These are phyloP conservation scores for Xerus inauris DNA, from an alignment of 2,113 vertebrate species.

Conservation along the genomic window DNA sequence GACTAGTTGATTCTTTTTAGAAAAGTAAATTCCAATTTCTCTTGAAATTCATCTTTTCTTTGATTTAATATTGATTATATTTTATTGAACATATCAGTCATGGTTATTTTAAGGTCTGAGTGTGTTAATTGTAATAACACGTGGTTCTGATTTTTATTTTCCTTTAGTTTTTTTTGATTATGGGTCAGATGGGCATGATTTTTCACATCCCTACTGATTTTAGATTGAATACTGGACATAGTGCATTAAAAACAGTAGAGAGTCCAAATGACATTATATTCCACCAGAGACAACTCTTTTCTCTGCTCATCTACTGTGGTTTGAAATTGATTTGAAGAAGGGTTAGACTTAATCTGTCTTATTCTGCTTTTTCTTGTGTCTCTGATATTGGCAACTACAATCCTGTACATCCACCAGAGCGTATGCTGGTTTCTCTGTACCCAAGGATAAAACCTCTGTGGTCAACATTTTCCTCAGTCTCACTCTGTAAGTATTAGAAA, in stretches of 20 bases:
- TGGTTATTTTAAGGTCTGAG: neutral
- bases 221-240: neutral
- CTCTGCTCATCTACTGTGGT: neutral
- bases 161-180: neutral
- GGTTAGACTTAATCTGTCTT: neutral
- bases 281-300: neutral
- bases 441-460: neutral
- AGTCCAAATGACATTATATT: neutral
- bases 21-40: neutral
- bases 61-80: neutral
- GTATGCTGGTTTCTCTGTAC: no score
- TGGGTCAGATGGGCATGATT: neutral
- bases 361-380: neutral
- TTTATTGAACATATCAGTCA: neutral
- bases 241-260: neutral
- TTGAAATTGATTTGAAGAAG: neutral
- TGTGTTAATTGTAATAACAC: neutral
- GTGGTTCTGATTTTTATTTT: neutral
- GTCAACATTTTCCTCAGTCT: neutral
- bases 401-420: neutral
- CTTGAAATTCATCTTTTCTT: neutral
- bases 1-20: neutral
- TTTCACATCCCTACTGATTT: neutral
- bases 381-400: neutral
- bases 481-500: neutral